phyloP scores from a whole-genome alignment of 2,797 vertebrate genomes.

The Chanos chanos region DNA sequence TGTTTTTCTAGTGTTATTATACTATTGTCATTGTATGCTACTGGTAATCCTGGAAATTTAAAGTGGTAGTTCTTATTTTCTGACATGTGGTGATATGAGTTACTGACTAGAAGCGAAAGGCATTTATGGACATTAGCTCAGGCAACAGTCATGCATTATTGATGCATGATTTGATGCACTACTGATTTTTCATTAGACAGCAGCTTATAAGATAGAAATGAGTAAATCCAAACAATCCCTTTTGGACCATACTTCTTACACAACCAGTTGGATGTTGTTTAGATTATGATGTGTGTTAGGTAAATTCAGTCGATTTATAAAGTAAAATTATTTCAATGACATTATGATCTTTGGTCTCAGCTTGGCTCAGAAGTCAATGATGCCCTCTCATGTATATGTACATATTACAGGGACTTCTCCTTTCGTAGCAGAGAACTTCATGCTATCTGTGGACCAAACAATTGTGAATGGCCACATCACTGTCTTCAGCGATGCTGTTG shows the following conservation, averaged over 20 bases:
- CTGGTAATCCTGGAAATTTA: neutral
- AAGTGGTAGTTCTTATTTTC: neutral
- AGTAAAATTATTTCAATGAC: neutral
- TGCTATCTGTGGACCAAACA: constrained; percentile 30
- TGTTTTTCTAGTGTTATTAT: neutral
- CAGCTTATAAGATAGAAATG: too few species aligned
- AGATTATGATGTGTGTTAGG: too few species aligned
- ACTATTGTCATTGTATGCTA: neutral
- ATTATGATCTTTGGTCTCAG: neutral
- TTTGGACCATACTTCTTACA: too few species aligned
- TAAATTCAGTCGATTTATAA: too few species aligned
- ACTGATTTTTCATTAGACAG: too few species aligned
- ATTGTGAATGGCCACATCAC: constrained; percentile 11
- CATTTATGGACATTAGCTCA: too few species aligned
- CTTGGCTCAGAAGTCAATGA: neutral
- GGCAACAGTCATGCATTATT: too few species aligned
- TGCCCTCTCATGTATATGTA: neutral
- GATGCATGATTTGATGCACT: too few species aligned
- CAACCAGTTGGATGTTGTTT: too few species aligned
- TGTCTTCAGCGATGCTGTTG: constrained; percentile 29
- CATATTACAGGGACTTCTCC: constrained; percentile 20
- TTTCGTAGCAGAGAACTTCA: neutral
- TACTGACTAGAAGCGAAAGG: too few species aligned
- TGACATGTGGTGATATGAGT: too few species aligned
- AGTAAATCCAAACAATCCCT: too few species aligned